A percentile compares a stretch with the other conserved stretches of the same genome.
Evolutionary conservation across 2,113 vertebrate species (phyloP).

Genomic region (Ctenodactylus gundi): DNA sequence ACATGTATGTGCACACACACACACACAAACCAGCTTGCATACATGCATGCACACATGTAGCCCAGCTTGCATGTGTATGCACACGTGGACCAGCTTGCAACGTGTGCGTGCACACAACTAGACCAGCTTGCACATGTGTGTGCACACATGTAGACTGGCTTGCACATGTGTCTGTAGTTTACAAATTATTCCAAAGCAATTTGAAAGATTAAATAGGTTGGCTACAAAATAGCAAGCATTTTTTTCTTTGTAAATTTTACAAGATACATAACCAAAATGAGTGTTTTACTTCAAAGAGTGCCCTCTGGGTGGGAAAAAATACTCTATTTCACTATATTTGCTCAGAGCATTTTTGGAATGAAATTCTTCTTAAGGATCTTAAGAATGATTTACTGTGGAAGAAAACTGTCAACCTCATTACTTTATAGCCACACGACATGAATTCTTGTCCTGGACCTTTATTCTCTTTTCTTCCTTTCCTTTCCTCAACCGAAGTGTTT

Average conservation of each 20-base stretch:
- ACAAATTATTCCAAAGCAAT: not conserved
- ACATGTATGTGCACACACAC: too few species aligned
- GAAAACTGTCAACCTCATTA: constrained; percentile 32
- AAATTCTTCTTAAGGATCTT: constrained; percentile 1
- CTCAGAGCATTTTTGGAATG: constrained; percentile 3
- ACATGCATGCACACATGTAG: not conserved
- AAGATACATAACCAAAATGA: constrained; percentile 1
- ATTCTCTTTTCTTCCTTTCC: not conserved
- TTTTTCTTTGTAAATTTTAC: not conserved
- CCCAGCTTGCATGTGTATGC: fast-evolving
- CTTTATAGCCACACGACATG: not conserved
- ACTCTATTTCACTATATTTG: constrained; percentile 5
- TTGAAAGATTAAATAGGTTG: not conserved
- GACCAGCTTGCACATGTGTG: fast-evolving
- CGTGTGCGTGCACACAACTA: not conserved
- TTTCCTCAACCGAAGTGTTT: not conserved
- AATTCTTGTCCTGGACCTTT: not conserved
- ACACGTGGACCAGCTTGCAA: too few species aligned
- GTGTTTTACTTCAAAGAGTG: constrained; percentile 28
- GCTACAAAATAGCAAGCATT: not conserved
- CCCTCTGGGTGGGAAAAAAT: not conserved
- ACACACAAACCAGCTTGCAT: too few species aligned
- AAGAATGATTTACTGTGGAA: not conserved
- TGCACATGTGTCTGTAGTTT: not conserved
- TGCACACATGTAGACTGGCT: not conserved